These are phyloP conservation scores for Pseudomugil tenellus DNA, from an alignment of 2,797 vertebrate genomes.

Conservation along the genomic window DNA sequence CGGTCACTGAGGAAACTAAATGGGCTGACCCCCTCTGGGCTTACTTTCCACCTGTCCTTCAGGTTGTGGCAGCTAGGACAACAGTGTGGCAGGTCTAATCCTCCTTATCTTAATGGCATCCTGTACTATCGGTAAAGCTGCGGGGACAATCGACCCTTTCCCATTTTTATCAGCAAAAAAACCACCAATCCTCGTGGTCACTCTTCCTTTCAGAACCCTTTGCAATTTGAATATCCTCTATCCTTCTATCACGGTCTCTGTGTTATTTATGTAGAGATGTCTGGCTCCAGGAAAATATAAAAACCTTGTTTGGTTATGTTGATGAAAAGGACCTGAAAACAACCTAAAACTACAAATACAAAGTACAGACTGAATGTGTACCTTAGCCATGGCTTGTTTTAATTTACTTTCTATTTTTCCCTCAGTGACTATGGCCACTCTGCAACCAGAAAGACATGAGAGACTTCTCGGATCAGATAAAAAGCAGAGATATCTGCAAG, in stretches of 20 bases:
- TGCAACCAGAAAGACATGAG: constrained; percentile 18
- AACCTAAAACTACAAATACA: constrained; percentile 12
- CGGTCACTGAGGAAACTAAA: constrained; percentile 21
- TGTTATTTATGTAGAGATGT: constrained; percentile 30
- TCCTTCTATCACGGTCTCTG: constrained; percentile 29
- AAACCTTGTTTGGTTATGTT: constrained; percentile 16
- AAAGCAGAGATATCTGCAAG: constrained; percentile 21
- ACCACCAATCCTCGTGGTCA: constrained; percentile 53
- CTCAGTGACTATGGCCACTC: constrained; percentile 24
- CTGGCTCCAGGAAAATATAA: constrained; percentile 39
- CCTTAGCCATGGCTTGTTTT: constrained; percentile 54
- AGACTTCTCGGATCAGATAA: constrained; percentile 45
- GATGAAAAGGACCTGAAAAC: constrained; percentile 23
- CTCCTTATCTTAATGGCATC: constrained; percentile 86
- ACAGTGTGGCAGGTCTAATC: constrained; percentile 70
- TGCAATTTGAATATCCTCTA: constrained; percentile 32
- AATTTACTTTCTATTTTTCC: constrained; percentile 38
- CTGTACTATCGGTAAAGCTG: constrained; percentile 61
- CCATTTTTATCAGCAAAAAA: constrained; percentile 72
- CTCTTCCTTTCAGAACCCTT: constrained; percentile 37
- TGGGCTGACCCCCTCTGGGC: constrained; percentile 23
- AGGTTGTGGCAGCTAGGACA: constrained; percentile 47
- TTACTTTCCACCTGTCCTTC: constrained; percentile 49
- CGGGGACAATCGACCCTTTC: constrained; percentile 75
- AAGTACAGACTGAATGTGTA: constrained; percentile 19